Evolutionary conservation across 2,113 vertebrate genomes (phyloP).

Genomic region (Nibea coibor): DNA sequence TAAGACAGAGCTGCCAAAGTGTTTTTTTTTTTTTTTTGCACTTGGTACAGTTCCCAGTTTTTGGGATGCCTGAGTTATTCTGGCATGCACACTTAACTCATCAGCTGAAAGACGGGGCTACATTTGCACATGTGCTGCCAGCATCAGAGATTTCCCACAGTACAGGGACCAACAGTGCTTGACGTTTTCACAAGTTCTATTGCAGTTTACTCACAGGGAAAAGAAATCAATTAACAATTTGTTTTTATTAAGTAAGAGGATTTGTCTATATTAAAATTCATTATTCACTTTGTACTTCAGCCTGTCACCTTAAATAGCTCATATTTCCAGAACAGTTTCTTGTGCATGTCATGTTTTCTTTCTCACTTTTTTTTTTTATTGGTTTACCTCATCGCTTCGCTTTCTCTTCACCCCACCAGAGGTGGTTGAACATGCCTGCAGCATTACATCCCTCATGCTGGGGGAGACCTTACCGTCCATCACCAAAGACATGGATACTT

Average conservation of each 20-base stretch:
- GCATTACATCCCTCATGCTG: slow-evolving; percentile 96
- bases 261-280: background rate
- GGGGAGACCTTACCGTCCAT: slow-evolving; percentile 97
- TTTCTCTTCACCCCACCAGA: slow-evolving; percentile 80
- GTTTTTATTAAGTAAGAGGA: slow-evolving; percentile 2
- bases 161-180: slow-evolving; percentile 8
- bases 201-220: slow-evolving; percentile 5
- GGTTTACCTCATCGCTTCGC: slow-evolving; percentile 40
- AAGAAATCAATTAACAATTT: slow-evolving; percentile 14
- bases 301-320: background rate
- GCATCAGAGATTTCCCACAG: slow-evolving; percentile 18
- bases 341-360: background rate
- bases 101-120: slow-evolving; percentile 54
- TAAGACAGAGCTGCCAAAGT: slow-evolving; percentile 12
- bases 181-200: slow-evolving; percentile 29
- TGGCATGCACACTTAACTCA: slow-evolving; percentile 47
- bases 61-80: slow-evolving; percentile 37
- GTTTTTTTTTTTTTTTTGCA: slow-evolving; percentile 8
- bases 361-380: slow-evolving; percentile 6
- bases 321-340: background rate
- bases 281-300: background rate
- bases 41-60: slow-evolving; percentile 54
- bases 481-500: slow-evolving; percentile 98
- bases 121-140: slow-evolving; percentile 49
- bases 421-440: slow-evolving; percentile 97